phyloP scores from a whole-genome alignment of 2,888 invertebrate species.

The Pyralis farinalis region DNA sequence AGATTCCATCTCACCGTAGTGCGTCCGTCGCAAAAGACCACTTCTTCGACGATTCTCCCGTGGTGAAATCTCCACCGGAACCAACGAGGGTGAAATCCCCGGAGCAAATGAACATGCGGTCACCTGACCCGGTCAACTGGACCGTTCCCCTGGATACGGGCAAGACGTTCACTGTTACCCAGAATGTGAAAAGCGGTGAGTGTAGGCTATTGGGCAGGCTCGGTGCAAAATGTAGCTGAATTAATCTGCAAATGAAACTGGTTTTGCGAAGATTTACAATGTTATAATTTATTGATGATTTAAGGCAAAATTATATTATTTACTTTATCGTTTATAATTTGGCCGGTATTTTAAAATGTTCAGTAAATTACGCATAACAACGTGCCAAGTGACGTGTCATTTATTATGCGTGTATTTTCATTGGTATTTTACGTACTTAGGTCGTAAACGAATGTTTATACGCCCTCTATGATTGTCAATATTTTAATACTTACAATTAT shows the following conservation, averaged over 20 bases:
- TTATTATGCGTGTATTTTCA: no score
- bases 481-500: no score
- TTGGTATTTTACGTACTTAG: no score
- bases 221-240: constrained; percentile 50
- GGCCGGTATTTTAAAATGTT: no score
- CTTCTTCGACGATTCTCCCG: constrained; percentile 78
- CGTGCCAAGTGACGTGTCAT: no score
- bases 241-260: constrained; percentile 24
- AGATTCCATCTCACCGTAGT: constrained; percentile 70
- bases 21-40: constrained; percentile 77
- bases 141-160: constrained; percentile 96
- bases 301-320: no score
- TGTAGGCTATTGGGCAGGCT: constrained; percentile 50
- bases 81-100: constrained; percentile 96
- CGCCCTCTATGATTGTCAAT: no score
- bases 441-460: no score
- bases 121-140: constrained; percentile 97
- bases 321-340: no score
- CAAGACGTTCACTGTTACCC: constrained; percentile 95
- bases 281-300: neutral
- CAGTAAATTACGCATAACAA: no score
- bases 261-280: constrained; percentile 25
- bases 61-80: constrained; percentile 95
- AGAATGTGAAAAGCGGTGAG: constrained; percentile 89
- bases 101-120: constrained; percentile 94